Evolutionary conservation across 2,113 vertebrate genomes (phyloP).

Genomic region (Protomyctophum bolini): DNA sequence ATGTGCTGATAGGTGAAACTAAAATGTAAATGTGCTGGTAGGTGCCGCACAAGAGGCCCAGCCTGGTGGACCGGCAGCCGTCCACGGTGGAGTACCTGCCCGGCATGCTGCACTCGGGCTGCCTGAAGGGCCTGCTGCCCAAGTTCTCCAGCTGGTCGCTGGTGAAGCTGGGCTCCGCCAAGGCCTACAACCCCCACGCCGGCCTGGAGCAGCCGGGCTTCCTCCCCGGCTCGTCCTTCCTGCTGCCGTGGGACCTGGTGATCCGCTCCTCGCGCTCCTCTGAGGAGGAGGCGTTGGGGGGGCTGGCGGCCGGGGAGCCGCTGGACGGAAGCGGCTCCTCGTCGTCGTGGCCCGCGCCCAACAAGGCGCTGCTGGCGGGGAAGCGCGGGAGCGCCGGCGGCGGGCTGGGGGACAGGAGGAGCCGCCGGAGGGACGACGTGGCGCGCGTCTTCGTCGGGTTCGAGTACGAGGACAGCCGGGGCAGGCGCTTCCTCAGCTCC

Average conservation of each 20-base stretch:
- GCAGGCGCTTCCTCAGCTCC: slow-evolving; percentile 93
- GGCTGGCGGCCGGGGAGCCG: slow-evolving; percentile 51
- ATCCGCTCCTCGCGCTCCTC: slow-evolving; percentile 87
- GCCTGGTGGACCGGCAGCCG: slow-evolving; percentile 91
- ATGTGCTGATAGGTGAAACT: slow-evolving; percentile 27
- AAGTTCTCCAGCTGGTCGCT: slow-evolving; percentile 98
- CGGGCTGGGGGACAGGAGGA: slow-evolving; percentile 85
- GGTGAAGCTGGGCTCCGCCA: slow-evolving; percentile 93
- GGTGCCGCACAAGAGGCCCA: slow-evolving; percentile 89
- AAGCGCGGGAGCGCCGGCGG: slow-evolving; percentile 84
- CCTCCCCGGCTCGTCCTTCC: slow-evolving; percentile 91
- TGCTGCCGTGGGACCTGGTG: slow-evolving; percentile 96
- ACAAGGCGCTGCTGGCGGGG: slow-evolving; percentile 87
- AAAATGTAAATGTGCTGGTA: too few species aligned
- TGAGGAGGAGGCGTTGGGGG: slow-evolving; percentile 84
- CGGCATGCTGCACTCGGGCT: slow-evolving; percentile 95
- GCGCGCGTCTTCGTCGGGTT: slow-evolving; percentile 96
- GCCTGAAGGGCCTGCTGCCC: slow-evolving; percentile 93
- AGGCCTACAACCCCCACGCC: slow-evolving; percentile 93
- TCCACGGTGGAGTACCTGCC: slow-evolving; percentile 97
- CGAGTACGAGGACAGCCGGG: slow-evolving; percentile 94
- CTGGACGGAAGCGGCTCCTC: slow-evolving; percentile 82
- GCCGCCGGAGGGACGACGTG: slow-evolving; percentile 91
- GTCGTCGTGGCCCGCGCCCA: slow-evolving; percentile 95
- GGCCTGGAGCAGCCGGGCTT: slow-evolving; percentile 97